Evolutionary conservation across 2,888 invertebrate species (phyloP).

Genomic region (Pinctada fucata): DNA sequence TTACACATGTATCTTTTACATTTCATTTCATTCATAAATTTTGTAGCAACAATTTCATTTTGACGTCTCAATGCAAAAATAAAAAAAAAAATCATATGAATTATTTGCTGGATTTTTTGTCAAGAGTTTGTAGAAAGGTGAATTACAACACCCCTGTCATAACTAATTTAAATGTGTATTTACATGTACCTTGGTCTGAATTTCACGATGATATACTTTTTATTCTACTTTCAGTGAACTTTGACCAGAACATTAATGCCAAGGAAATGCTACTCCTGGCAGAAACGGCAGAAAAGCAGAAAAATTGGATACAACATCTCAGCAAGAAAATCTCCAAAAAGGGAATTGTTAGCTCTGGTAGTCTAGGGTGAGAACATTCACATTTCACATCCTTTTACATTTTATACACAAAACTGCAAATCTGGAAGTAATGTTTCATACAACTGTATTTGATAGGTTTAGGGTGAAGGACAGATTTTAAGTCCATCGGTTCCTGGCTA

Average conservation of each 20-base stretch:
- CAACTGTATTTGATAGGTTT: too few species aligned
- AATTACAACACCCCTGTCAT: too few species aligned
- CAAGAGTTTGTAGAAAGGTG: neutral
- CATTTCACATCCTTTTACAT: neutral
- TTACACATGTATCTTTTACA: too few species aligned
- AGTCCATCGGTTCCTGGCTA: too few species aligned
- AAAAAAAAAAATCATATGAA: neutral
- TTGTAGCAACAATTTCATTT: too few species aligned
- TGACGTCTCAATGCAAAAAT: too few species aligned
- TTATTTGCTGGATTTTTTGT: neutral
- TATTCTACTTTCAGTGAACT: slow-evolving; percentile 82
- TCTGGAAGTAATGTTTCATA: too few species aligned
- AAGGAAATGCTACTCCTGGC: slow-evolving; percentile 95
- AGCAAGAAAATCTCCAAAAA: slow-evolving; percentile 92
- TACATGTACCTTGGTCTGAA: too few species aligned
- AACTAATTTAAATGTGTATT: too few species aligned
- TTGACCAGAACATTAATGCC: slow-evolving; percentile 89
- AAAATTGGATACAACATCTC: slow-evolving; percentile 93
- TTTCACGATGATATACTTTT: too few species aligned
- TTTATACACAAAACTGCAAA: neutral
- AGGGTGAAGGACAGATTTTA: too few species aligned
- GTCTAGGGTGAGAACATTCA: slow-evolving; percentile 58
- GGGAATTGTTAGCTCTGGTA: slow-evolving; percentile 76
- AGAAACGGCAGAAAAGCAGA: slow-evolving; percentile 90
- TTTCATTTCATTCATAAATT: too few species aligned